Conservation (phyloP, 2,888 invertebrate species). For the Pharmacophagus antenor region DNA sequence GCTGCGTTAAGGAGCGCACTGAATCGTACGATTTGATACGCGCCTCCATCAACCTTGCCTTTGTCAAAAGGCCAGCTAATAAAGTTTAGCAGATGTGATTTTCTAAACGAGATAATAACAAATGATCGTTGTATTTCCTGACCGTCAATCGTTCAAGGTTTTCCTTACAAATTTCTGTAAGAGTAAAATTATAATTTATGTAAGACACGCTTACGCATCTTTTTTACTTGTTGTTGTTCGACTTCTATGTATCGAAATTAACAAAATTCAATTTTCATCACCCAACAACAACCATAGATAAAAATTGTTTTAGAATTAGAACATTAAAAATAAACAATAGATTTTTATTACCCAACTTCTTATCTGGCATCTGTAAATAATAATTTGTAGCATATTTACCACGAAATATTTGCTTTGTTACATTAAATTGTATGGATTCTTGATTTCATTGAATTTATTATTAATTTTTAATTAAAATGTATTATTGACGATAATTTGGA, state of each 20-base stretch:
- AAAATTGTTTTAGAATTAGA: no score
- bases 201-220: conserved; percentile 5
- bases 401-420: neutral
- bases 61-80: conserved; percentile 75
- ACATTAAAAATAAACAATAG: neutral
- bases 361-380: neutral
- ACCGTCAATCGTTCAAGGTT: conserved; percentile 54
- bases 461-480: no score
- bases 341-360: neutral
- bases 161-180: conserved; percentile 1
- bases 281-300: no score
- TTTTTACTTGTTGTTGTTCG: no score
- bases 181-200: conserved; percentile 29
- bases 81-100: conserved; percentile 79
- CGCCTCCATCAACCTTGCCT: conserved; percentile 74
- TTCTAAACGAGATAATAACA: conserved; percentile 77
- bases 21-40: conserved; percentile 77
- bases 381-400: neutral
- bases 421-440: neutral
- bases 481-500: no score
- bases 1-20: conserved; percentile 75
- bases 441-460: neutral
- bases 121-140: conserved; percentile 58
- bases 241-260: no score
- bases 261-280: no score